Base-by-base conservation (phyloP, 30 jellyfish, hydroid and myxozoan species). In the Turritopsis dohrnii region DNA sequence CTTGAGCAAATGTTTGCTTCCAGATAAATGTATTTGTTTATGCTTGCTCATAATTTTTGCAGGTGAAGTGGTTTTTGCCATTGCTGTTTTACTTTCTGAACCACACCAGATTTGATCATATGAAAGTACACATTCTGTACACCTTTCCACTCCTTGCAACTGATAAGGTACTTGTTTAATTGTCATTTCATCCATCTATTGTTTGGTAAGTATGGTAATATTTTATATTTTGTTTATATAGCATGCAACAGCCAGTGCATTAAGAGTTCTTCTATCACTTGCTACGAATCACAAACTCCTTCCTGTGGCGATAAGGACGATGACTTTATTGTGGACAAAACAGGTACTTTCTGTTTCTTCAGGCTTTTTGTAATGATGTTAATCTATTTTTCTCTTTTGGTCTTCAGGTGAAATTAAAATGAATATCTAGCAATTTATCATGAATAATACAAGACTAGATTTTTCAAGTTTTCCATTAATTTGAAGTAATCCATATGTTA, bases 101-200 rank as follows among this genome's bases (percentile, higher is more conserved):
- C 8, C 9, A 69, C 22, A 69, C 16, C 28, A 69, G 31, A 7
- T 69, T 7, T 69, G 22, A 69, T n/a, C 28, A 27, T 27, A 27
- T 69, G 31, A 69, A 69, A 27, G 17, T 69, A n/a, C 31, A 69
- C 19, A 69, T 0, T 69, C 19, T 69, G 77, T 69, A n/a, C 19
- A 69, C 77, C 28, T 69, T 69, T 69, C 77, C 77, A 69, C 16
- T 7, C 16, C 77, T 69, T 69, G 77, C 77, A 69, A 69, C 77
- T n/a, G 77, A 69, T 21, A 69, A 69, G 77, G 77, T 69, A 1
- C 9, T 16, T 69, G 77, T 7, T 5, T 41, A 41, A 41, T 41
- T 41, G 13, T 41, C 13, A 5, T 41, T 3, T 41, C 5, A 3
- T 13, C 60, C 5, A 5, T 41, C 60, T 41, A 41, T 41, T 13